Evolutionary conservation across 2,797 vertebrate genomes (phyloP), one percentile per base, ranked within the genome.

Genomic region (Danio albolineatus): DNA sequence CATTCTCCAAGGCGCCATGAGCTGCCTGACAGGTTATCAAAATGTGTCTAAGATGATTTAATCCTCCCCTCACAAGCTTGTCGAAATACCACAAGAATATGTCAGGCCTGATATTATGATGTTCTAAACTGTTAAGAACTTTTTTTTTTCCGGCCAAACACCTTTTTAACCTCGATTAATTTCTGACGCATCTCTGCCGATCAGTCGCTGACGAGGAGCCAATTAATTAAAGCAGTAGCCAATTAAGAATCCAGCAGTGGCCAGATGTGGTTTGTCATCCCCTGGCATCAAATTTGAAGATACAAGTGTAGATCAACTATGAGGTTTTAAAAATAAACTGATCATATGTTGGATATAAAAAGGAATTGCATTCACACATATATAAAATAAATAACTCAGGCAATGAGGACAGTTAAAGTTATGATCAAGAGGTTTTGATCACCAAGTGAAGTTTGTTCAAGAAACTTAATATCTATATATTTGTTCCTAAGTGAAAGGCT

Each of bases 11-110:
- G 48, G 82, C 70, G 2, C 60, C 65, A 67, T 76, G 81, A 62
- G 66, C 70, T 51, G 38, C 54, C 69, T 84, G 87, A 89, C 86
- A 85, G 81, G 76, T 85, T 85, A 87, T 88, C 80, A 84, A 85
- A 86, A 87, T 77, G 80, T 87, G 83, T 84, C 80, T 57, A 53
- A 85, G 49, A 87, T 81, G 75, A 83, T 74, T 78, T 78, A 77
- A 87, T 82, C 73, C 79, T 48, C 48, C 78, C 60, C 78, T 83
- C 67, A 83, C 51, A 46, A 80, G 72, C 76, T 83, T 85, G 82
- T 85, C 76, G 82, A 74, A 62, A 69, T 82, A 82, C 19, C 69
- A 79, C 69, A 82, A 60, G 59, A 79, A 38, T 77, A 67, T 82
- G 79, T 61, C 78, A 48, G 36, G 54, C 10, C 76, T 43, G 48